Evolutionary conservation across 1,140 invertebrate genomes (phyloP), one percentile per base, ranked within the genome.

Genomic region (Olivierus martensii): DNA sequence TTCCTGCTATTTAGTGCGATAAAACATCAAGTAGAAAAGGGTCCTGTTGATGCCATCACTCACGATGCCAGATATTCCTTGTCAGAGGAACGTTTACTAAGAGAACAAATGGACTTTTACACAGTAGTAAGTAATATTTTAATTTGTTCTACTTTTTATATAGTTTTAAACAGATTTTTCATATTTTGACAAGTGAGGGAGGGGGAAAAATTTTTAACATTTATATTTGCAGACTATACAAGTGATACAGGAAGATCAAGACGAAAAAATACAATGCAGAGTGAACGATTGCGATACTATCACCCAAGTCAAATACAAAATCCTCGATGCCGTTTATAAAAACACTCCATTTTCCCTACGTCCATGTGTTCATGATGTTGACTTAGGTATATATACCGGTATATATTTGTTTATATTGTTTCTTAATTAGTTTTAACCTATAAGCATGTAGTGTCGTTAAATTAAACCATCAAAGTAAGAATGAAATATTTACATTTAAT

Each of bases 271-370:
- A 50, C 84, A 91, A 63, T 94, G 92, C 66, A 91, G 89, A 73
- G 91, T 96, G 1, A 76, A 98, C 48, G 92, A 97, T 71, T 98
- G 93, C 77, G 95, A 99, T 76, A 95, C 91, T 28, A 94, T 99
- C 67, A 89, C 84, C 54, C 95, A 99, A 74, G 92, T 98, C 0
- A 99, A 99, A 69, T 82, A 84, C 2, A 99, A 99, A 75, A 92
- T 98, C 53, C 75, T 99, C 37, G 94, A 99, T 73, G 83, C 89
- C 14, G 76, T 99, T n/a, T 96, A 92, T 71, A 92, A 92, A 70
- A 92, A 93, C 69, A 91, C 87, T 15, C 87, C 90, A 14, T 93
- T 88, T 67, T 92, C 89, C 17, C 71, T 89, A 65, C 75, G 90
- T 55, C 88, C 89, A 12, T 85, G 85, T 51, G 80, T 92, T 53